Base-by-base conservation (phyloP, 2,888 invertebrate genomes). In the Acholoe squamosa region DNA sequence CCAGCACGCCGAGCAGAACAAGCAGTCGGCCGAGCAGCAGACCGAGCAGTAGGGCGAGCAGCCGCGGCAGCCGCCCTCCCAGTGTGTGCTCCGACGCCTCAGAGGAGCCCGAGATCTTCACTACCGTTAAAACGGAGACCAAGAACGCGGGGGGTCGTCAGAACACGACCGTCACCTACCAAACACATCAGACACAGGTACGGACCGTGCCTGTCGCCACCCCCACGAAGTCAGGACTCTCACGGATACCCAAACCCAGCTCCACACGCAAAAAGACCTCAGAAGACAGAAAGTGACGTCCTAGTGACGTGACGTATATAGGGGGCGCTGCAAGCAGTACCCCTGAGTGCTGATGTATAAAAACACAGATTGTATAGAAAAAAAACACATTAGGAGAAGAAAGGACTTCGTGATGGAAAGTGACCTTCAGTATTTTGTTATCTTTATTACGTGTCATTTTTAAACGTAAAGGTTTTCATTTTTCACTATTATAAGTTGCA, bases 41-140 rank as follows among this genome's bases (percentile, higher is more conserved):
- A 51, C 94, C 94, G 54, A 98, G 98, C 93, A 97, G 98, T 93
- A 94, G 93, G 71, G 98, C 92, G 25, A 92, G 93, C 92, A 34
- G 89, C 25, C 90, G 91, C 92, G 96, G 96, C 92, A 96, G 96
- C 92, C 98, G 98, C 96, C 98, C 99, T 92, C 98, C 98, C 33
- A 98, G 98, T 93, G 97, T 98, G 94, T 98, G 98, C 93, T 99
- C 99, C 84, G 98, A 98, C 95, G 97, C 98, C 92, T 98, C 98
- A 98, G 95, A 94, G 93, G 94, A 94, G 92, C 94, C 95, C 22
- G 95, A 95, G 90, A 93, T 95, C 31, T 95, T 92, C 92, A 95
- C 95, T n/a, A 94, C 95, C n/a, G 93, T 95, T 88, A 94, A 95
- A 91, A 93, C 93, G 54, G 95, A 95, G 90, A 94, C 94, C 1